A percentile compares a stretch with the other conserved stretches of the same genome.
Evolutionary conservation across 2,113 vertebrate genomes (phyloP).

Genomic region (Hystrix cristata): DNA sequence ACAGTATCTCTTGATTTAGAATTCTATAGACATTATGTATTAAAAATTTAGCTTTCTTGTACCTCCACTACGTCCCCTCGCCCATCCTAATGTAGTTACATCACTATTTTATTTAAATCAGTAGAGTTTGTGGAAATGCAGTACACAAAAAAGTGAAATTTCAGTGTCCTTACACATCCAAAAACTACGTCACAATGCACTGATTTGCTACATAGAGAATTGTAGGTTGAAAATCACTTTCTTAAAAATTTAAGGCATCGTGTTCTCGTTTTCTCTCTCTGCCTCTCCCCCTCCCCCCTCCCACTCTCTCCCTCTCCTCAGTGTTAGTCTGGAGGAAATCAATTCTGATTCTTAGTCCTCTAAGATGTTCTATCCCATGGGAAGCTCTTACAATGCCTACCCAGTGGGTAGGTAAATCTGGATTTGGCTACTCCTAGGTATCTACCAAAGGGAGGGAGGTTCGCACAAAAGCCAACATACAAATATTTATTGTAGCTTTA

Average conservation of each 20-base stretch:
- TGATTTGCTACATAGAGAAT: background rate
- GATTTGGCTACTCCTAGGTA: background rate
- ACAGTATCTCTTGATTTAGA: background rate
- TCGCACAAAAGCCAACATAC: background rate
- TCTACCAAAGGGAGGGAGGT: background rate
- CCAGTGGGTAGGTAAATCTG: background rate
- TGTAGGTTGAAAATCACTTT: background rate
- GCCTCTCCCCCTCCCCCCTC: background rate
- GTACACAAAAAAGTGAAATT: background rate
- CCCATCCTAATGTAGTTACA: background rate
- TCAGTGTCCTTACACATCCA: background rate
- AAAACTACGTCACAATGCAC: background rate
- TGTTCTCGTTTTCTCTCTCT: background rate
- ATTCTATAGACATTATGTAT: background rate
- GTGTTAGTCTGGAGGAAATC: background rate
- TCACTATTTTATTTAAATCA: constrained; percentile 14
- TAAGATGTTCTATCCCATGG: background rate
- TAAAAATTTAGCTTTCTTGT: background rate
- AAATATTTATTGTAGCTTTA: constrained; percentile 22
- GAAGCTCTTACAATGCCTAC: background rate
- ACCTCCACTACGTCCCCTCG: background rate
- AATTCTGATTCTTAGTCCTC: background rate
- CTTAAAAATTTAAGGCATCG: background rate
- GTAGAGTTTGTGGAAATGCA: background rate
- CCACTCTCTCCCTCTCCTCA: background rate